Evolutionary conservation across 2,888 invertebrate genomes (phyloP), one percentile per base, ranked within the genome.

Genomic region (Icerya purchasi): DNA sequence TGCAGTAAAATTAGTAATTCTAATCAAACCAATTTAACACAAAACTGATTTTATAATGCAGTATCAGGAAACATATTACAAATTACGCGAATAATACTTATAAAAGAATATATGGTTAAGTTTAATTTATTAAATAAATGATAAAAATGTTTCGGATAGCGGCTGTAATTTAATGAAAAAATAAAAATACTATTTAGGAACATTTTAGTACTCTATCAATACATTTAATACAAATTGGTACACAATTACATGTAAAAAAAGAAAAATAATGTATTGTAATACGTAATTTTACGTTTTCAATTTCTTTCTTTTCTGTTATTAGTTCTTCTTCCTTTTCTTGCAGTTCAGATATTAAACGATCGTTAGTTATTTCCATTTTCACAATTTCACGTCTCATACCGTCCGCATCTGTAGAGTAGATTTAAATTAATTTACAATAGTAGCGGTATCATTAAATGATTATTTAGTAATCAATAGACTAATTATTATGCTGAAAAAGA

Each of bases 341-440:
- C 58, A 72, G 66, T 66, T 74, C 75, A 2, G 68, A 58, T 64
- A 70, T 71, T 21, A 74, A 64, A 60, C 73, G 71, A 58, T 71
- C 68, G 63, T 72, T 68, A 59, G 67, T 65, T 22, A 66, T 57
- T 62, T 68, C 67, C 53, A 65, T 63, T 62, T 65, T 66, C 10
- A 64, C 63, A n/a, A 69, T 70, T 63, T 73, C 73, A 63, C 71
- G 70, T 63, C 72, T 71, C 21, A 73, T 64, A 66, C 72, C 73
- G 70, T 66, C 65, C 21, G 62, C 58, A 57, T 63, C 63, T 60
- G 25, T 14, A 53, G 3, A 23, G 20, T 2, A 52, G 51, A n/a
- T 50, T 10, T 56, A n/a, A 36, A 36, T 14, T 36, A 36, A 36
- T 36, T 36, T 36, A 8, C 14, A 8, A 36, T 14, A 5, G 14